Percentiles rank a stretch among this genome's conserved stretches.
phyloP scores from a whole-genome alignment of 2,113 vertebrate genomes.

The Scalopus aquaticus region DNA sequence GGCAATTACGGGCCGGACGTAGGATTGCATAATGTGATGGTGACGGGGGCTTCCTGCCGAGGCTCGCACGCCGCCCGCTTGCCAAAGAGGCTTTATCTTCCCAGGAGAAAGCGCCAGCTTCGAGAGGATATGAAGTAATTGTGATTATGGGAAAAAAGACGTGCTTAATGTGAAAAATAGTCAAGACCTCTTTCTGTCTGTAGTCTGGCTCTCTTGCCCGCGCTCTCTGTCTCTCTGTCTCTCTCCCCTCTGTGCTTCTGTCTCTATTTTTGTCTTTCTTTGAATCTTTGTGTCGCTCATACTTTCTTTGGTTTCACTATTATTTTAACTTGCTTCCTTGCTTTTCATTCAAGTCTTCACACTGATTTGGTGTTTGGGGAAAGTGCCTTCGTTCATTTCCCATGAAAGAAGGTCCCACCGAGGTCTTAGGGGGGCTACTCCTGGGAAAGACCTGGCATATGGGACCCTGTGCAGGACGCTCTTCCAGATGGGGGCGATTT shows the following conservation, averaged over 20 bases:
- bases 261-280: background rate
- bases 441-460: too few relatives aligned
- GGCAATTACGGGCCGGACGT: slow-evolving; percentile 79
- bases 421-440: background rate
- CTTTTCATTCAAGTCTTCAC: background rate
- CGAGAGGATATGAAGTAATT: slow-evolving; percentile 79
- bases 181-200: slow-evolving; percentile 51
- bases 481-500: too few relatives aligned
- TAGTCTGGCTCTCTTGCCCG: background rate
- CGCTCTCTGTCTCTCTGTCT: background rate
- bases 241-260: too few relatives aligned
- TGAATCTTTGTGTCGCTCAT: background rate
- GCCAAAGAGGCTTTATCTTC: slow-evolving; percentile 78
- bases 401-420: background rate
- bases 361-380: background rate
- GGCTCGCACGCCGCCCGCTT: slow-evolving; percentile 57
- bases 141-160: slow-evolving; percentile 71
- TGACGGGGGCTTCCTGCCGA: slow-evolving; percentile 77
- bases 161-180: slow-evolving; percentile 60
- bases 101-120: slow-evolving; percentile 69
- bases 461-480: background rate
- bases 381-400: background rate
- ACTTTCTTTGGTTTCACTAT: background rate
- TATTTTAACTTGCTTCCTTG: background rate
- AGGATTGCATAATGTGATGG: slow-evolving; percentile 74